These are phyloP conservation scores for Epinephelus coioides DNA, from an alignment of 2,797 vertebrate species.

Conservation along the genomic window DNA sequence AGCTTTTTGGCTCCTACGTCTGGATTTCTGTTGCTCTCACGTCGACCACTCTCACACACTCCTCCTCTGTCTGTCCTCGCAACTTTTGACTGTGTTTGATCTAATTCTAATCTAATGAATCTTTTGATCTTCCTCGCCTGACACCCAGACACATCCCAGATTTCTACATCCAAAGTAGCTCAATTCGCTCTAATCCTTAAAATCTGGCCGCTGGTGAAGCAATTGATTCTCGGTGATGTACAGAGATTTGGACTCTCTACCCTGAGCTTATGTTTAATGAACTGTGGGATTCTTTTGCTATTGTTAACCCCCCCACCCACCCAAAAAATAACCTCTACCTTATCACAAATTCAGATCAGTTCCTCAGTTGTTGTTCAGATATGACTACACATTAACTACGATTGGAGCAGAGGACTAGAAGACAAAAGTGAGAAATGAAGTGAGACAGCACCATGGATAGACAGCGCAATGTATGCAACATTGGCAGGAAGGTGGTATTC, in stretches of 20 bases:
- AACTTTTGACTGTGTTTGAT: conserved; percentile 75
- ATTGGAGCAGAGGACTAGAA: neutral
- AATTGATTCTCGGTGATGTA: conserved; percentile 61
- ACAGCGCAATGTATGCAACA: conserved; percentile 25
- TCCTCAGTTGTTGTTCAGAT: conserved; percentile 27
- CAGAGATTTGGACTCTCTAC: conserved; percentile 49
- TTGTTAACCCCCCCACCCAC: conserved; percentile 24
- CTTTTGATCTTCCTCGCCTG: conserved; percentile 74
- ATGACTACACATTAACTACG: conserved; percentile 30
- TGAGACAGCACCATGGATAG: conserved; percentile 38
- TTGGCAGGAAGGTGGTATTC: conserved; percentile 65
- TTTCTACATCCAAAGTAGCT: conserved; percentile 68
- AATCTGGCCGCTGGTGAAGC: conserved; percentile 59
- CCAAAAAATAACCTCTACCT: conserved; percentile 9
- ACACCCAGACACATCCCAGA: conserved; percentile 66
- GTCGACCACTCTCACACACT: conserved; percentile 53
- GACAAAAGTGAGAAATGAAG: conserved; percentile 44
- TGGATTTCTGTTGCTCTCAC: conserved; percentile 54
- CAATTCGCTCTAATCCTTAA: conserved; percentile 68
- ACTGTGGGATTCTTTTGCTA: conserved; percentile 45
- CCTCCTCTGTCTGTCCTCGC: conserved; percentile 59
- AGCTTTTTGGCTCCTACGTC: conserved; percentile 38
- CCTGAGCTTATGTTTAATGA: conserved; percentile 54
- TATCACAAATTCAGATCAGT: conserved; percentile 45
- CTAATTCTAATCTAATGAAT: conserved; percentile 74